Evolutionary conservation across 2,888 invertebrate species (phyloP), one percentile per base, ranked within the genome.

Genomic region (Gandaritis pyraliata): DNA sequence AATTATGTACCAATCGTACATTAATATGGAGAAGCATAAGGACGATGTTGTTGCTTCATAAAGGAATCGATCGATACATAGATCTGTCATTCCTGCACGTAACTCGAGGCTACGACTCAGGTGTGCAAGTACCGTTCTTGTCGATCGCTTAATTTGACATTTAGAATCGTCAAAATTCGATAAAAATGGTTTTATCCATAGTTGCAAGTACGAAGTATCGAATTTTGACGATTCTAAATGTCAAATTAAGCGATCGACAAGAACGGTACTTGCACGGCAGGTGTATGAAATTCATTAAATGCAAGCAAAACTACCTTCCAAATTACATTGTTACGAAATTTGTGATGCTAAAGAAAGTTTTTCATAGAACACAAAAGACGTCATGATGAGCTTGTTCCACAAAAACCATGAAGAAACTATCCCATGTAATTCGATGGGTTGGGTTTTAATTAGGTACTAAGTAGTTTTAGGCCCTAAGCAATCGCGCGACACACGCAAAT

Each of bases 1-100:
- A 74, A 75, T 76, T 76, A 81, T 77, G 78, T 81, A 78, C 82
- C 81, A 82, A 85, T 86, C 82, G n/a, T 81, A 77, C 72, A 76
- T 80, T 75, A 75, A 80, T 80, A 83, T 76, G 80, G 74, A 67
- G 70, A 68, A 70, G 71, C 69, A 71, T 74, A 54, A 23, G 46
- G 69, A 65, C 66, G 66, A 65, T 72, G 68, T 77, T 82, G 80
- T 80, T 72, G 73, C 60, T 65, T 65, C 66, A 71, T 67, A 68
- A 68, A 72, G 61, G 68, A 65, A 63, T 38, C 46, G 8, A 46
- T 64, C 53, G n/a, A 69, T 71, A 74, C 75, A 33, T 75, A 65
- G 73, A 72, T 73, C 73, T 64, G 67, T 69, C 72, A 70, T 68
- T 70, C 65, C 64, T 63, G 63, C 70, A 68, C 43, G 62, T 60